Evolutionary conservation across 2,888 invertebrate genomes (phyloP), one percentile per base, ranked within the genome.

Genomic region (Arge pagana): DNA sequence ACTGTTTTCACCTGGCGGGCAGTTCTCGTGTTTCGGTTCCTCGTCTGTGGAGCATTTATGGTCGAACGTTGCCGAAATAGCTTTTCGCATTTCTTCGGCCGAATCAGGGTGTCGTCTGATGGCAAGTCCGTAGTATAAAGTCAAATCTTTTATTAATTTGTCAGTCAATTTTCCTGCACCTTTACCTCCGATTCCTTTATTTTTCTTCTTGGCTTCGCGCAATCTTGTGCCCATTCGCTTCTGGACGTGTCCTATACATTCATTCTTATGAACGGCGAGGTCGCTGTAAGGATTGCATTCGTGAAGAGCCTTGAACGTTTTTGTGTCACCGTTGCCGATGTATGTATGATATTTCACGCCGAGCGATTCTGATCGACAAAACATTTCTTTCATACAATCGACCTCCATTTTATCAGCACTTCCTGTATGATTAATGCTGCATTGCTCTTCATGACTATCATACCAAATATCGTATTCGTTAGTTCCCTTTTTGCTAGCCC

Each of bases 21-120:
- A 55, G 31, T 52, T 28, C 24, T 55, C 43, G 10, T 52, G 52
- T 18, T 52, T 52, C 15, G 51, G 56, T 24, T 56, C 33, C 3
- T 56, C 42, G 26, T 62, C 57, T 18, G 61, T 60, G 7, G 60
- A 64, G 35, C 53, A 36, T 28, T 50, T 58, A 43, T 61, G 61
- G 50, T 54, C 39, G 35, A 37, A 57, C 8, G 56, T 58, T 10
- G 58, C 56, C 58, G 55, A 52, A 40, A 62, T 56, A 4, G 55
- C 58, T 30, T 57, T 54, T 48, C 53, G 54, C 62, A 62, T 63
- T 15, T 56, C 54, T 45, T 57, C 31, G 3, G 57, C 48, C 21
- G 40, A 51, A 37, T 56, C 30, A 10, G 39, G 13, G 26, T 63
- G 54, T 53, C 54, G 50, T 36, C 58, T 31, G 28, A 65, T 62